Percentiles rank a stretch among this genome's conserved stretches.
These are phyloP conservation scores for Python bivittatus DNA, from an alignment of 2,113 vertebrate genomes.

Conservation along the genomic window DNA sequence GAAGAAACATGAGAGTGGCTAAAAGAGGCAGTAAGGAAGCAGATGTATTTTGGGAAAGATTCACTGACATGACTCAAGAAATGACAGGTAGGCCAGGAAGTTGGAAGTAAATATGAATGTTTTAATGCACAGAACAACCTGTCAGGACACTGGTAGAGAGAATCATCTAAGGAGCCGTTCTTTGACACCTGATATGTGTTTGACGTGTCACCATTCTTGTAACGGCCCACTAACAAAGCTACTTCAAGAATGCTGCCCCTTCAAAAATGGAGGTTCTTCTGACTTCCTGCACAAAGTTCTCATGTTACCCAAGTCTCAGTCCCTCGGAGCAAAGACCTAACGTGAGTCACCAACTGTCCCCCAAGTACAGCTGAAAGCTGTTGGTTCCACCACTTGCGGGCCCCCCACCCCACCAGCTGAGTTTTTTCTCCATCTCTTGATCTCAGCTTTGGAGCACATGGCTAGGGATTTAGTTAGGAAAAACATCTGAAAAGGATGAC, in stretches of 20 bases:
- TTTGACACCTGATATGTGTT: neutral
- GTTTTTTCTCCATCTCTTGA: conserved; percentile 2
- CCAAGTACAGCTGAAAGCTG: neutral
- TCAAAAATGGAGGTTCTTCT: neutral
- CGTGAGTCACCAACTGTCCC: conserved; percentile 18
- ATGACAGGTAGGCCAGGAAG: conserved; percentile 52
- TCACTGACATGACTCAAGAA: conserved; percentile 51
- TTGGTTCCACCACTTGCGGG: neutral
- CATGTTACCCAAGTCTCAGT: neutral
- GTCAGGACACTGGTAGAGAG: conserved; percentile 55
- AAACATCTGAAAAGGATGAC: conserved; percentile 75
- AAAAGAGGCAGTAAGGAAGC: neutral
- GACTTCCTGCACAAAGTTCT: neutral
- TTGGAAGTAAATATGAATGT: conserved; percentile 72
- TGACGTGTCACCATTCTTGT: neutral
- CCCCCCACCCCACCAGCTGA: neutral
- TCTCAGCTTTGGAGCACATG: conserved; percentile 46
- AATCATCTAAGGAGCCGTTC: conserved; percentile 52
- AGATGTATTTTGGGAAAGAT: neutral
- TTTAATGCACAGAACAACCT: conserved; percentile 78
- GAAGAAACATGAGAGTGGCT: neutral
- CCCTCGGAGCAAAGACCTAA: neutral
- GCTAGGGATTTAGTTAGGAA: conserved; percentile 72
- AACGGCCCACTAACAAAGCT: conserved; percentile 31
- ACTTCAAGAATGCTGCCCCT: neutral